These are phyloP conservation scores for Microhierax caerulescens DNA, from an alignment of 2,797 vertebrate genomes.

Conservation along the genomic window DNA sequence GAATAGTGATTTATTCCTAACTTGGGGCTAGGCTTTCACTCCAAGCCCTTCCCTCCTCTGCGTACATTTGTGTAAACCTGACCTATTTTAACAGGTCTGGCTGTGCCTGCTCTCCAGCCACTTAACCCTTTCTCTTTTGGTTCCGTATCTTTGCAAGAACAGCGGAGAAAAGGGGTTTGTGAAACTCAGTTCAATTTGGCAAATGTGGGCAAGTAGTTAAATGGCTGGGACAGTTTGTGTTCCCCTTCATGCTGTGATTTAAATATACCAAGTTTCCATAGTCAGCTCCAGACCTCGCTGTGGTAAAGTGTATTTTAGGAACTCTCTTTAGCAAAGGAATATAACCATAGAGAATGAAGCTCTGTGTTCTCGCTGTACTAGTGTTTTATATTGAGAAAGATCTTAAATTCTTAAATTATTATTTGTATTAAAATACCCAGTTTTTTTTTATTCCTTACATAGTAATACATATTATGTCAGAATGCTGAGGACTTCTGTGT, in stretches of 20 bases:
- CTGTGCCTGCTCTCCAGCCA: background rate
- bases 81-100: constrained; percentile 22
- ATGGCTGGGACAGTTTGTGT: background rate
- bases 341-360: background rate
- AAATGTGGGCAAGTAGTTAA: background rate
- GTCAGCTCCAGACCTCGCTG: background rate
- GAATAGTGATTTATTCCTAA: background rate
- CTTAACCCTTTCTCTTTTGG: constrained; percentile 34
- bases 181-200: background rate
- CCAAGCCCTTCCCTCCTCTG: background rate
- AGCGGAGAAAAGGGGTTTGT: background rate
- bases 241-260: background rate
- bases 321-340: background rate
- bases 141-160: background rate
- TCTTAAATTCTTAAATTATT: background rate
- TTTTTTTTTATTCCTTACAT: background rate
- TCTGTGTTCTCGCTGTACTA: background rate
- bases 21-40: background rate
- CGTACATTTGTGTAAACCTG: background rate
- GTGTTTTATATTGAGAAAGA: background rate
- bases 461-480: background rate
- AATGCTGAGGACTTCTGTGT: background rate
- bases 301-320: background rate
- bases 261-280: constrained; percentile 36
- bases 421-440: background rate